Percentiles rank a stretch among this genome's conserved stretches.
Conservation (phyloP, 2,113 vertebrate genomes). For the Mola mola region DNA sequence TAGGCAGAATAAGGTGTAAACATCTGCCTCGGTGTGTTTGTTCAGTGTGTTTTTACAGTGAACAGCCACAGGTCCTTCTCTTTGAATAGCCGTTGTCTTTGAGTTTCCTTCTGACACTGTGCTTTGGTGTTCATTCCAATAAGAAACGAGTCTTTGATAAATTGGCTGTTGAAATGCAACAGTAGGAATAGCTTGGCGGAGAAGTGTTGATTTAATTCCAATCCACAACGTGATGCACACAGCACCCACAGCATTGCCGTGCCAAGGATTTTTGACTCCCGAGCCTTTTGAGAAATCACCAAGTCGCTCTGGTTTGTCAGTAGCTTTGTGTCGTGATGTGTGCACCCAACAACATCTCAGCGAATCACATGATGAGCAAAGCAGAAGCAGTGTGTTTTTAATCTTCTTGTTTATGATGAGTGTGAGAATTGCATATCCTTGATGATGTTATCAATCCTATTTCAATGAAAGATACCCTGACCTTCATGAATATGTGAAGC, state of each 20-base stretch:
- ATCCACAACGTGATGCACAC: conserved; percentile 3
- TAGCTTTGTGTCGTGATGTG: conserved; percentile 30
- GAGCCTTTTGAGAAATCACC: conserved; percentile 17
- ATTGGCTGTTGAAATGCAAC: conserved; percentile 18
- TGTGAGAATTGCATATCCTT: conserved; percentile 33
- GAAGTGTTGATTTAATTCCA: conserved; percentile 42
- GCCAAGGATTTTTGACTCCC: conserved; percentile 17
- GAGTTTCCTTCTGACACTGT: conserved; percentile 18
- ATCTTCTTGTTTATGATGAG: conserved; percentile 27
- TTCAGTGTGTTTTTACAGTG: conserved; percentile 1
- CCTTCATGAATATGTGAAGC: background rate
- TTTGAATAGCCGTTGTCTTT: conserved; percentile 25
- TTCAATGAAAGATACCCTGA: conserved; percentile 8
- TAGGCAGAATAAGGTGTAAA: background rate
- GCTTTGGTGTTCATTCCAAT: conserved; percentile 11
- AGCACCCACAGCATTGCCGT: background rate
- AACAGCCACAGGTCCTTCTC: conserved; percentile 46
- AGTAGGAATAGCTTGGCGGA: conserved; percentile 22
- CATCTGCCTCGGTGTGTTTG: background rate
- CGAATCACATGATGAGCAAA: conserved; percentile 35
- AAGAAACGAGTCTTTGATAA: conserved; percentile 20
- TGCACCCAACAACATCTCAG: too few relatives aligned
- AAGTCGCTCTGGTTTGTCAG: conserved; percentile 15
- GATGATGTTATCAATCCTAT: conserved; percentile 1
- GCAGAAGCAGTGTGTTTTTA: conserved; percentile 17